These are phyloP conservation scores for Lasioglossum morio DNA, from an alignment of 2,888 invertebrate genomes.

Conservation along the genomic window DNA sequence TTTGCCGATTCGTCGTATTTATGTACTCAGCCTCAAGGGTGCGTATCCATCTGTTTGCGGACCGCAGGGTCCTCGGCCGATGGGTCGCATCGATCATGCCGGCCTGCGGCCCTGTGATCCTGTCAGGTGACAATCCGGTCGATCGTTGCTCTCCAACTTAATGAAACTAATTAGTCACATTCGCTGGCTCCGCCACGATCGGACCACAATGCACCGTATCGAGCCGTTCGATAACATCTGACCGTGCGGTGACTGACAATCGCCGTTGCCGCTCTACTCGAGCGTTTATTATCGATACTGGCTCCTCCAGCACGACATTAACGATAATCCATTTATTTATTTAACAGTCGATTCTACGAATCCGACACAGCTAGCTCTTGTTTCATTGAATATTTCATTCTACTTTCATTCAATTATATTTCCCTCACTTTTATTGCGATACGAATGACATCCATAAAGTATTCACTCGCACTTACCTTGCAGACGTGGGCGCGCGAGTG, in stretches of 20 bases:
- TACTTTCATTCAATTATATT: neutral
- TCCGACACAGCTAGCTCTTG: neutral
- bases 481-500: neutral
- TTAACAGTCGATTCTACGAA: neutral
- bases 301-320: neutral
- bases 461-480: neutral
- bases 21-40: neutral
- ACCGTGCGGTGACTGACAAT: slow-evolving; percentile 26
- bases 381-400: neutral
- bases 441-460: neutral
- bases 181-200: slow-evolving; percentile 38
- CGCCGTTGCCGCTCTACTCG: neutral
- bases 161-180: slow-evolving; percentile 66
- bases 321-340: neutral
- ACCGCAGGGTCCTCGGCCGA: neutral
- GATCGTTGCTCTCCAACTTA: slow-evolving; percentile 54
- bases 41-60: slow-evolving; percentile 24
- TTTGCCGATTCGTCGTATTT: slow-evolving; percentile 29
- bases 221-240: slow-evolving; percentile 43
- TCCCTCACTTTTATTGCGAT: neutral
- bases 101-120: slow-evolving; percentile 20
- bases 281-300: neutral
- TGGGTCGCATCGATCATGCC: slow-evolving; percentile 38
- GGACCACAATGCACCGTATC: slow-evolving; percentile 38
- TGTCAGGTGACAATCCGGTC: slow-evolving; percentile 50